Conservation (phyloP, 2,797 vertebrate genomes). For the Varecia variegata region DNA sequence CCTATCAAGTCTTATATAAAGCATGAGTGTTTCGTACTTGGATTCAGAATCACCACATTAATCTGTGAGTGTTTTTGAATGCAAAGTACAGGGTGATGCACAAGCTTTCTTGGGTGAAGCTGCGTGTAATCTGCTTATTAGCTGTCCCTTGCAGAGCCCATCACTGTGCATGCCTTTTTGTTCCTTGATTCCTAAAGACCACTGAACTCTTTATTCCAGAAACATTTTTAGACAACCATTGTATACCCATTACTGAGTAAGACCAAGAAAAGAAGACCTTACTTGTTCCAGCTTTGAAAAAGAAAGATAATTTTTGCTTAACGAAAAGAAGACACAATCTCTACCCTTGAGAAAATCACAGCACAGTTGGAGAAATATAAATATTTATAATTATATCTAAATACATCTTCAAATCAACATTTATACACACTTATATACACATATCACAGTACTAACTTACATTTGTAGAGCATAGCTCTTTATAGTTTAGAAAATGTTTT, state of each 20-base stretch:
- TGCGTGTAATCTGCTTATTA: not conserved
- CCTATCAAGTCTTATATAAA: not conserved
- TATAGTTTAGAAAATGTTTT: conserved; percentile 36
- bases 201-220: not conserved
- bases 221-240: not conserved
- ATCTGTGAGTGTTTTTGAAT: not conserved
- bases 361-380: conserved; percentile 51
- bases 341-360: conserved; percentile 55
- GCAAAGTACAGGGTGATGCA: not conserved
- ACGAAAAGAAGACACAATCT: conserved; percentile 20
- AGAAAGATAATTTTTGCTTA: conserved; percentile 45
- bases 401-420: conserved; percentile 48
- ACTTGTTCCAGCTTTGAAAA: conserved; percentile 56
- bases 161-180: not conserved
- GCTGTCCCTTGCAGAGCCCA: not conserved
- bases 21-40: not conserved
- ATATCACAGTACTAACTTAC: conserved; percentile 11
- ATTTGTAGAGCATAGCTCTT: conserved; percentile 38
- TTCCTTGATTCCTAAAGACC: not conserved
- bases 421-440: not conserved
- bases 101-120: not conserved
- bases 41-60: not conserved
- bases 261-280: conserved; percentile 31
- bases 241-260: not conserved
- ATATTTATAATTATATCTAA: conserved; percentile 68